These are phyloP conservation scores for Myripristis jacobus DNA, from an alignment of 2,797 vertebrate genomes.

Conservation along the genomic window DNA sequence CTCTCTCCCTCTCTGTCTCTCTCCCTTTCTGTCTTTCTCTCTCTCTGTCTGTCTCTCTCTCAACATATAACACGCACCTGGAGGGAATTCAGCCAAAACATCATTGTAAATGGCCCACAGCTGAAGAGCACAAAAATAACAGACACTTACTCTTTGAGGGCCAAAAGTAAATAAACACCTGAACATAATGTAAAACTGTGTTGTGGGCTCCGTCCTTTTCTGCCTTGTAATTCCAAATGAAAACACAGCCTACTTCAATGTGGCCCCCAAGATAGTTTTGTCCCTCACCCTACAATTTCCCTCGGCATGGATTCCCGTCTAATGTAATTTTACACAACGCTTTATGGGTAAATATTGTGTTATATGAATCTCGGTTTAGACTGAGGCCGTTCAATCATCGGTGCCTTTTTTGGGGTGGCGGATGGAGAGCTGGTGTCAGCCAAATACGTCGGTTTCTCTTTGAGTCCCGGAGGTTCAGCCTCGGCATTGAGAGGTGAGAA, in stretches of 20 bases:
- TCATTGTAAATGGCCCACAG: constrained; percentile 33
- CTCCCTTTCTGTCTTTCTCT: constrained; percentile 21
- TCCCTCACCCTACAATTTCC: constrained; percentile 57
- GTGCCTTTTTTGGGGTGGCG: constrained; percentile 31
- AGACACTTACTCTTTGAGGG: constrained; percentile 50
- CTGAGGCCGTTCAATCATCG: constrained; percentile 43
- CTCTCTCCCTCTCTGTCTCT: not conserved
- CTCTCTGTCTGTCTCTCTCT: constrained; percentile 12
- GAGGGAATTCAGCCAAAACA: constrained; percentile 52
- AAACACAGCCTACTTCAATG: constrained; percentile 50
- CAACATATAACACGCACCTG: constrained; percentile 48
- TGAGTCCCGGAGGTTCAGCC: constrained; percentile 22
- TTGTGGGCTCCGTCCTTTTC: constrained; percentile 32
- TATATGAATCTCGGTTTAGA: constrained; percentile 41
- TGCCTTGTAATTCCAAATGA: constrained; percentile 56
- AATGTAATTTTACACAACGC: constrained; percentile 33
- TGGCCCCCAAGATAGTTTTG: constrained; percentile 47
- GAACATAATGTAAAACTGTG: constrained; percentile 60
- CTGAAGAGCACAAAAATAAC: constrained; percentile 52
- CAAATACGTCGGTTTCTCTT: constrained; percentile 40
- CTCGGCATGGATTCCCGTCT: constrained; percentile 29
- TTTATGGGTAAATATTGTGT: constrained; percentile 48
- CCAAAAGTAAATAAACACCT: constrained; percentile 55
- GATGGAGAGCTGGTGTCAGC: constrained; percentile 43
- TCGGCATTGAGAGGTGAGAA: constrained; percentile 55